These are phyloP conservation scores for Sycophila sp. DNA, from an alignment of 1,140 invertebrate genomes.

Conservation along the genomic window DNA sequence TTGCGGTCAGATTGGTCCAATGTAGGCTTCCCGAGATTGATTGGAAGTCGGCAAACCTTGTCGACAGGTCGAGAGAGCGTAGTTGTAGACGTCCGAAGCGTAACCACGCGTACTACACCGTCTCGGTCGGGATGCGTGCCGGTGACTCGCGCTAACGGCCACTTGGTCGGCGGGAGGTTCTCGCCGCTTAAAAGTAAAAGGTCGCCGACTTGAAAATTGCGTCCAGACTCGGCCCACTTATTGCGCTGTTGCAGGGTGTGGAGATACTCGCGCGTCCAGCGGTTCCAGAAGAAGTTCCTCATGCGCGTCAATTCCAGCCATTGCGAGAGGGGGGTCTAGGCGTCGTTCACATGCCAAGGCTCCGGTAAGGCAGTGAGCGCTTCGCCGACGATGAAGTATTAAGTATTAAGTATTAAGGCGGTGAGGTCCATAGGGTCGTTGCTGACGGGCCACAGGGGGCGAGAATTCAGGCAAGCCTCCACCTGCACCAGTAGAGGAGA, in stretches of 20 bases:
- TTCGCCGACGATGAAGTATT: conserved; percentile 40
- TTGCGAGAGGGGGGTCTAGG: too few relatives aligned
- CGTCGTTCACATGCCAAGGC: too few relatives aligned
- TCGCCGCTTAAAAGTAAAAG: conserved; percentile 40
- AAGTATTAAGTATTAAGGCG: conserved; percentile 25
- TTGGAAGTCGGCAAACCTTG: too few relatives aligned
- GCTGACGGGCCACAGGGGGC: conserved; percentile 34
- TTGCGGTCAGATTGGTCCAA: too few relatives aligned
- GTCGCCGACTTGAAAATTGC: conserved; percentile 40
- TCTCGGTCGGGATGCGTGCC: too few relatives aligned
- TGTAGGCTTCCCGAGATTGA: too few relatives aligned
- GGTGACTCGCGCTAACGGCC: too few relatives aligned
- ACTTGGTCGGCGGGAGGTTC: too few relatives aligned
- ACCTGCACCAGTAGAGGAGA: conserved; percentile 45
- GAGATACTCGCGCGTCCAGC: conserved; percentile 44
- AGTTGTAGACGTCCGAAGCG: too few relatives aligned
- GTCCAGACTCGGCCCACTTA: conserved; percentile 40
- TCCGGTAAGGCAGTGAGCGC: neutral
- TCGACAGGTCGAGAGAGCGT: too few relatives aligned
- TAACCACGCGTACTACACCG: too few relatives aligned
- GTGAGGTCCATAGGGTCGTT: conserved; percentile 21
- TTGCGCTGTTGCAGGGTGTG: conserved; percentile 33
- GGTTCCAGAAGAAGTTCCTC: conserved; percentile 1
- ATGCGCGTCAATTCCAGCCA: too few relatives aligned
- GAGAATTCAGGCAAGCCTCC: conserved; percentile 53